Evolutionary conservation across 2,113 vertebrate species (phyloP).

Genomic region (Picathartes gymnocephalus): DNA sequence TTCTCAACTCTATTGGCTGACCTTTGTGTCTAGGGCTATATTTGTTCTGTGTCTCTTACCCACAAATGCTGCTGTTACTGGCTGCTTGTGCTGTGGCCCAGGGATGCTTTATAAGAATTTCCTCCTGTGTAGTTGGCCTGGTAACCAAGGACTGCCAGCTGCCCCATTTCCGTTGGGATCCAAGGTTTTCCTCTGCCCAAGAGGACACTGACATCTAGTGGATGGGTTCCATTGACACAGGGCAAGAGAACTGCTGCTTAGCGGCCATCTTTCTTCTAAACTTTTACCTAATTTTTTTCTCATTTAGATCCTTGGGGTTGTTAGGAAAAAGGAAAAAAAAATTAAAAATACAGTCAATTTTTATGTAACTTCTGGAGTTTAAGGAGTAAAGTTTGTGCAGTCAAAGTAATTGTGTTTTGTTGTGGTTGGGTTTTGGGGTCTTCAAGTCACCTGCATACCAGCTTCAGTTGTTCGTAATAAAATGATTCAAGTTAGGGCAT

Average conservation of each 20-base stretch:
- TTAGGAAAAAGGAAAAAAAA: neutral
- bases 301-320: neutral
- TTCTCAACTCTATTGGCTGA: neutral
- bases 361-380: neutral
- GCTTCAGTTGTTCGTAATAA: neutral
- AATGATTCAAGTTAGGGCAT: neutral
- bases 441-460: neutral
- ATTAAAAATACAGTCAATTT: neutral
- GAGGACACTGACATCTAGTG: constrained; percentile 64
- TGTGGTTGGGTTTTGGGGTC: neutral
- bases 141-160: neutral
- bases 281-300: neutral
- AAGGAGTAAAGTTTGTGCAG: neutral
- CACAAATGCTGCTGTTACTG: neutral
- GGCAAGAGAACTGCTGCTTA: neutral
- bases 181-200: neutral
- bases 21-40: neutral
- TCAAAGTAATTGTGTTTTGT: neutral
- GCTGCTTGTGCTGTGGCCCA: neutral
- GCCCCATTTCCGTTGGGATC: accelerated
- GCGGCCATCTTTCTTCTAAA: neutral
- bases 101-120: neutral
- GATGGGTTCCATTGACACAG: neutral
- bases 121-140: neutral
- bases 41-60: neutral